Percentiles rank a stretch among this genome's conserved stretches.
phyloP scores from a whole-genome alignment of 2,888 invertebrate species.

The Acanthosoma haemorrhoidale region DNA sequence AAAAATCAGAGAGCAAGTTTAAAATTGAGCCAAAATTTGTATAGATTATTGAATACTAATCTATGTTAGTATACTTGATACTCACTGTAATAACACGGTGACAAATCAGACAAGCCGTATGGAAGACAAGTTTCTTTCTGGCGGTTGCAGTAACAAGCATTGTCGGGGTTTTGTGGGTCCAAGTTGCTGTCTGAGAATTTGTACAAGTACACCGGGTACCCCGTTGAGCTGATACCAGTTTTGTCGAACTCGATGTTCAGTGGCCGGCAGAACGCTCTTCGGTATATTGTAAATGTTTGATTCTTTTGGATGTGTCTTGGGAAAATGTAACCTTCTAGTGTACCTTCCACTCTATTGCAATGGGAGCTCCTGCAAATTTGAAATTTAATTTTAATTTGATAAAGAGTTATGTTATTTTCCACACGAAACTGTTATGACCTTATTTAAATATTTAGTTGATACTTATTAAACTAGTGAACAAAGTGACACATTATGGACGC shows the following conservation, averaged over 20 bases:
- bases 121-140: slow-evolving; percentile 51
- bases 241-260: slow-evolving; percentile 53
- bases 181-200: slow-evolving; percentile 57
- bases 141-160: slow-evolving; percentile 58
- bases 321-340: slow-evolving; percentile 67
- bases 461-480: too few species aligned
- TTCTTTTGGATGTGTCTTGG: slow-evolving; percentile 57
- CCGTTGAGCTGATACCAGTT: slow-evolving; percentile 46
- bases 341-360: slow-evolving; percentile 64
- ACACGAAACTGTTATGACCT: too few species aligned
- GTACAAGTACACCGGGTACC: slow-evolving; percentile 58
- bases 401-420: too few species aligned
- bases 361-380: slow-evolving; percentile 43
- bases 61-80: slow-evolving; percentile 28
- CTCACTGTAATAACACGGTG: slow-evolving; percentile 68
- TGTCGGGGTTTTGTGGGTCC: slow-evolving; percentile 54
- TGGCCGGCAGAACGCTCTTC: slow-evolving; percentile 70
- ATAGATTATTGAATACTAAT: neutral
- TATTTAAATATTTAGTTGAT: too few species aligned
- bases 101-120: slow-evolving; percentile 61
- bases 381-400: too few species aligned
- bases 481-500: too few species aligned
- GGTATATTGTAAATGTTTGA: slow-evolving; percentile 57
- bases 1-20: neutral
- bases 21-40: neutral